Conservation (phyloP, 2,888 invertebrate species). For the Ormyrus thymus region DNA sequence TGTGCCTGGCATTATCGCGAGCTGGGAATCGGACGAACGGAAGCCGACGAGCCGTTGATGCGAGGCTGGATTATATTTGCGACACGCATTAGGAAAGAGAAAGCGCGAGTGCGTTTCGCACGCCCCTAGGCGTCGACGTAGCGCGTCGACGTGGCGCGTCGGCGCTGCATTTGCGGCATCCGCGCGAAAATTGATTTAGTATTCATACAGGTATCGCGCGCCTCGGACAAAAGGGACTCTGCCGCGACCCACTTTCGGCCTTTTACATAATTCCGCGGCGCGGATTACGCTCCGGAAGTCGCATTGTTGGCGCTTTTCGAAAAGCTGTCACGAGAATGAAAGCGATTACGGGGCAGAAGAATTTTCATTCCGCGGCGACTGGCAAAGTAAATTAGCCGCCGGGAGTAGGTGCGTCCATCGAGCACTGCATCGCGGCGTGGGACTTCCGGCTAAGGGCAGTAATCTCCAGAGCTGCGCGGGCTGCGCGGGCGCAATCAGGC, state of each 20-base stretch:
- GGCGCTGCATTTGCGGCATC: not conserved
- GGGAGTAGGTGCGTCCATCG: conserved; percentile 29
- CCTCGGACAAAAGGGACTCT: not conserved
- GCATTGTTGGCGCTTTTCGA: not conserved
- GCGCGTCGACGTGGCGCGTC: not conserved
- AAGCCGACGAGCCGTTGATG: not conserved
- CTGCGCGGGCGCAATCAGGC: conserved; percentile 58
- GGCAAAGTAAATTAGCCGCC: conserved; percentile 35
- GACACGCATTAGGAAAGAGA: not conserved
- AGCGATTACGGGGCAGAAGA: not conserved
- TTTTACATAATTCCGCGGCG: not conserved
- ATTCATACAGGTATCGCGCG: not conserved
- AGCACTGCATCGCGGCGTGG: conserved; percentile 10
- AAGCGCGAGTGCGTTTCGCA: conserved; percentile 17
- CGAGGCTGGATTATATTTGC: conserved; percentile 5
- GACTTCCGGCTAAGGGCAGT: conserved; percentile 58
- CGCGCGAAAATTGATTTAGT: not conserved
- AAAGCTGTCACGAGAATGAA: not conserved
- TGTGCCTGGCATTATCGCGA: no score
- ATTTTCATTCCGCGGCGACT: conserved; percentile 13
- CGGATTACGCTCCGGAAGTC: conserved; percentile 2
- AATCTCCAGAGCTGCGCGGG: conserved; percentile 48
- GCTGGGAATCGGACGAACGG: no score
- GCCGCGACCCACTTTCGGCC: conserved; percentile 2
- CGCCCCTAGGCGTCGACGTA: not conserved